These are phyloP conservation scores for Elymnias hypermnestra DNA, from an alignment of 1,140 invertebrate species.

Conservation along the genomic window DNA sequence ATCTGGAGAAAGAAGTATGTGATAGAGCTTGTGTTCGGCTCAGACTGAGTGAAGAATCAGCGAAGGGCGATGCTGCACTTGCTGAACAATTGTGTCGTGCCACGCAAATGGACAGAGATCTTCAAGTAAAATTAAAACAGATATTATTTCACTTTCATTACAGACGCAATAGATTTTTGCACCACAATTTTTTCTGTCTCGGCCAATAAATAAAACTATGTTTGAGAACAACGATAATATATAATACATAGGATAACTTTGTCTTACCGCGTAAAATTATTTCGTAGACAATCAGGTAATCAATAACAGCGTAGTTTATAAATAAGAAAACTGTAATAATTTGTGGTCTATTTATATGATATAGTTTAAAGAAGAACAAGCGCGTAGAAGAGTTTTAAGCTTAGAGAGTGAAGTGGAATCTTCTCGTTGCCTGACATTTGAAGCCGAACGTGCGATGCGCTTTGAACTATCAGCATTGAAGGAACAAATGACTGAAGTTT, in stretches of 20 bases:
- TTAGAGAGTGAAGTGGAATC: constrained; percentile 39
- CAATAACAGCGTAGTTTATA: too few relatives aligned
- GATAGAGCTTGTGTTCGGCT: constrained; percentile 29
- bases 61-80: constrained; percentile 27
- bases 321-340: too few relatives aligned
- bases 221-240: too few relatives aligned
- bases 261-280: too few relatives aligned
- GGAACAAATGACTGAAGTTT: constrained; percentile 36
- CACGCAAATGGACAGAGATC: constrained; percentile 46
- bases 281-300: too few relatives aligned
- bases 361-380: constrained; percentile 61
- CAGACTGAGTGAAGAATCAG: constrained; percentile 35
- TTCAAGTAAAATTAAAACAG: constrained; percentile 44
- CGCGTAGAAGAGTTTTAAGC: constrained; percentile 32
- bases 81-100: constrained; percentile 37
- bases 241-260: too few relatives aligned
- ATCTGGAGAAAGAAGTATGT: constrained; percentile 42
- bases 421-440: constrained; percentile 33
- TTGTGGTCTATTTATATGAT: too few relatives aligned
- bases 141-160: too few relatives aligned
- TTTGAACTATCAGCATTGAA: constrained; percentile 37
- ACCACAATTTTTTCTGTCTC: too few relatives aligned
- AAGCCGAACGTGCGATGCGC: constrained; percentile 42
- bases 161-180: too few relatives aligned
- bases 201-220: too few relatives aligned